Conservation (phyloP, 2,888 invertebrate species). For the Synanthedon tipuliformis region DNA sequence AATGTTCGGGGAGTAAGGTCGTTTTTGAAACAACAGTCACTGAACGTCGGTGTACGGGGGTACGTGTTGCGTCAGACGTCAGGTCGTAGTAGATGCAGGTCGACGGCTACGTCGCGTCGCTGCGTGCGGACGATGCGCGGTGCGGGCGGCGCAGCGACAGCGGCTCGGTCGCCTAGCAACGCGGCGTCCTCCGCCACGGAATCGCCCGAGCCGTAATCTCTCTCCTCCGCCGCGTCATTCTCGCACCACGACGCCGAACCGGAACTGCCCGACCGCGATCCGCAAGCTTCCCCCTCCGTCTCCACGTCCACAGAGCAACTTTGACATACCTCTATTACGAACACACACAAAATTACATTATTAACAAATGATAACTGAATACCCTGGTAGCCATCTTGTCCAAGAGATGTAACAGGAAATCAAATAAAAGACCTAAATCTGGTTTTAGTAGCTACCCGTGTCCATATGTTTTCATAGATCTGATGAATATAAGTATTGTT, state of each 20-base stretch:
- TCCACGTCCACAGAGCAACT: constrained; percentile 60
- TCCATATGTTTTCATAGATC: too few species aligned
- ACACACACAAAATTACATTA: constrained; percentile 12
- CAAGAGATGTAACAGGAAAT: not conserved
- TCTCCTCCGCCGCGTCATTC: constrained; percentile 47
- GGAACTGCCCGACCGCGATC: constrained; percentile 48
- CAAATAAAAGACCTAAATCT: too few species aligned
- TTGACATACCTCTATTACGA: constrained; percentile 53
- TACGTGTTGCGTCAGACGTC: constrained; percentile 33
- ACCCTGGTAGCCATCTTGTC: not conserved
- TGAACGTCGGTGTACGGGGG: not conserved
- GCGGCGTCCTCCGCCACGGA: constrained; percentile 64
- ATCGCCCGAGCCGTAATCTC: constrained; percentile 67
- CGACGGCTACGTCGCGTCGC: constrained; percentile 58
- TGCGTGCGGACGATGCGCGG: constrained; percentile 39
- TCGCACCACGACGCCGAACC: constrained; percentile 66
- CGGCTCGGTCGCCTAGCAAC: constrained; percentile 37
- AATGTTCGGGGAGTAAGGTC: not conserved
- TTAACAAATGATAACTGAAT: not conserved
- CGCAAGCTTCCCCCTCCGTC: constrained; percentile 53
- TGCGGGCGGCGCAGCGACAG: constrained; percentile 22
- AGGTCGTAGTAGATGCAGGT: constrained; percentile 57
- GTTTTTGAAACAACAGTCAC: not conserved
- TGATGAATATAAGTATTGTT: too few species aligned
- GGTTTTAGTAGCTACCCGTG: too few species aligned